phyloP scores from a whole-genome alignment of 2,797 vertebrate species.

The Eulemur coronatus region DNA sequence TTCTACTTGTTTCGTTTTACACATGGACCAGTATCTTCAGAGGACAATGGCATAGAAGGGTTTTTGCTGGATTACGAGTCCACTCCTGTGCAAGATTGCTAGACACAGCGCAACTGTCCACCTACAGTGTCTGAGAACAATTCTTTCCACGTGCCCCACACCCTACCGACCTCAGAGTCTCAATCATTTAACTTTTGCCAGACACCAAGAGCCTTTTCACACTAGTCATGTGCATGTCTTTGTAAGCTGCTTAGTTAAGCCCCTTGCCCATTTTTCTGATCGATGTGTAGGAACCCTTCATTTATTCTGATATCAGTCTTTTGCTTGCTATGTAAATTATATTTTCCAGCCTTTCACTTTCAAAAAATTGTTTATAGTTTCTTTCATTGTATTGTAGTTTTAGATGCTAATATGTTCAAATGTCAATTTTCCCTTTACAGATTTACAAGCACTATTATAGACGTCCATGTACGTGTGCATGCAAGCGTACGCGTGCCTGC shows the following conservation, averaged over 20 bases:
- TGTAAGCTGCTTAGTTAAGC: background rate
- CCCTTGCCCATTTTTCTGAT: background rate
- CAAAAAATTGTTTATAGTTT: background rate
- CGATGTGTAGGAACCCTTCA: background rate
- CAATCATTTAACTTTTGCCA: background rate
- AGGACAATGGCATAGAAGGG: background rate
- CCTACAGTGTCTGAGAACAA: background rate
- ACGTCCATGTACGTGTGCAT: background rate
- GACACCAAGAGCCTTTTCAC: background rate
- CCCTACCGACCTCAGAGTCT: background rate
- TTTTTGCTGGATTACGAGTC: background rate
- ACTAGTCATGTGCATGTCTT: background rate
- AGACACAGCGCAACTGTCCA: background rate
- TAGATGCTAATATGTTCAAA: background rate
- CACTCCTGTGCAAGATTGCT: background rate
- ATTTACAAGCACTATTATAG: background rate
- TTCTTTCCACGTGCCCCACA: background rate
- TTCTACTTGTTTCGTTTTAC: background rate
- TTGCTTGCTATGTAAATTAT: background rate
- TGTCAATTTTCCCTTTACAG: background rate
- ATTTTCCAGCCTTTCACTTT: background rate
- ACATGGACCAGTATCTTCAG: background rate
- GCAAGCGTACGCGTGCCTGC: accelerated
- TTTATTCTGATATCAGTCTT: background rate
- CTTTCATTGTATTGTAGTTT: background rate